Evolutionary conservation across 2,888 invertebrate species (phyloP).

Genomic region (Idaea straminata): DNA sequence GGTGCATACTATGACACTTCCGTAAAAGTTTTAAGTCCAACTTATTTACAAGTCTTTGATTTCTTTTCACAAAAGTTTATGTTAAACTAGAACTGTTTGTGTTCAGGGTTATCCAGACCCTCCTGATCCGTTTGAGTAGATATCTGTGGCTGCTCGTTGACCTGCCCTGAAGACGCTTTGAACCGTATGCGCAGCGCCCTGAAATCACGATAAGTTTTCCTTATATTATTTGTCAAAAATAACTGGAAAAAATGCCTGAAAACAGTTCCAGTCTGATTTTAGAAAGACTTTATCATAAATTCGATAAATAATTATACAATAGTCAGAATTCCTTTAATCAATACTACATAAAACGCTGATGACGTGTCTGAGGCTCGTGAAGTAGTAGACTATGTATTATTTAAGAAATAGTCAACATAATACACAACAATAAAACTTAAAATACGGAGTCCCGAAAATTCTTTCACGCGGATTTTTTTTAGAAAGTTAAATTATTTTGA

Average conservation of each 20-base stretch:
- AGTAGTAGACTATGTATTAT: not conserved
- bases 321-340: too few species aligned
- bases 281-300: not conserved
- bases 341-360: too few species aligned
- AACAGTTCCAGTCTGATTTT: not conserved
- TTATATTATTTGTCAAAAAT: not conserved
- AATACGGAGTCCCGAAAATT: not conserved
- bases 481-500: constrained; percentile 8
- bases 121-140: constrained; percentile 69
- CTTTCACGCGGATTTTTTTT: not conserved
- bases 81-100: not conserved
- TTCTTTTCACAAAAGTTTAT: constrained; percentile 6
- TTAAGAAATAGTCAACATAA: not conserved
- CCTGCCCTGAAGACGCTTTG: constrained; percentile 83
- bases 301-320: too few species aligned
- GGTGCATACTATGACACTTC: constrained; percentile 76
- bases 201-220: constrained; percentile 41
- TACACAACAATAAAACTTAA: not conserved
- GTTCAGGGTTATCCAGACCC: constrained; percentile 49
- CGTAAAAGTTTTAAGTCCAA: constrained; percentile 70
- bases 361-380: too few species aligned
- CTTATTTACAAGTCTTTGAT: constrained; percentile 25
- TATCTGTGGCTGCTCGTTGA: constrained; percentile 73
- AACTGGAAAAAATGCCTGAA: not conserved
- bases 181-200: constrained; percentile 87